A percentile compares a stretch with the other conserved stretches of the same genome.
Conservation (phyloP, 53 echinoderm and acorn worm genomes). For the Paracentrotus lividus region DNA sequence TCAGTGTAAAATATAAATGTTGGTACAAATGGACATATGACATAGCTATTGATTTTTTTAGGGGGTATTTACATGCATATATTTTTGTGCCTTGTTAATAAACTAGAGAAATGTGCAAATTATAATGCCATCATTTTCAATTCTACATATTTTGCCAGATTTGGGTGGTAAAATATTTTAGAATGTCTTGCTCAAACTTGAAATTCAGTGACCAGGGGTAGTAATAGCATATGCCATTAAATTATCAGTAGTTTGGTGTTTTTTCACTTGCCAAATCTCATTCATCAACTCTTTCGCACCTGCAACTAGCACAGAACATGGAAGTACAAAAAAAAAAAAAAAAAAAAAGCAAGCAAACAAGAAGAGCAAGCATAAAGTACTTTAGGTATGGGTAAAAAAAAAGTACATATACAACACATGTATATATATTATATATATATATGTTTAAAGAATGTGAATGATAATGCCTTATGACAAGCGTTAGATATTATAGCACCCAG, state of each 20-base stretch:
- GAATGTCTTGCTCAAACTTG: background rate
- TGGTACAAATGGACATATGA: background rate
- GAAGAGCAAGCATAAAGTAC: too few species aligned
- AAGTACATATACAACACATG: too few species aligned
- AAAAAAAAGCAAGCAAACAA: background rate
- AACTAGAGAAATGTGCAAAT: background rate
- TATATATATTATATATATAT: background rate
- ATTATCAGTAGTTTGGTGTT: background rate
- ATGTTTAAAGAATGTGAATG: background rate
- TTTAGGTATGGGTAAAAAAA: too few species aligned
- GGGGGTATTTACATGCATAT: background rate
- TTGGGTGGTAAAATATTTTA: background rate
- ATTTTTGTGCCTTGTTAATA: background rate
- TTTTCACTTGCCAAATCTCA: background rate
- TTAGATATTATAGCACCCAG: constrained; percentile 16
- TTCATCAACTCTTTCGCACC: background rate
- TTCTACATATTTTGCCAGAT: background rate
- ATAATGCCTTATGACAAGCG: background rate
- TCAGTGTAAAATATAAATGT: background rate
- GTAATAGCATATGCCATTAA: too few species aligned
- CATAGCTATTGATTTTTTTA: background rate
- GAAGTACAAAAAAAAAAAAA: background rate
- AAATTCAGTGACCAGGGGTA: too few species aligned
- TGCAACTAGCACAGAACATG: background rate
- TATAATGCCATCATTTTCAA: background rate